Evolutionary conservation across 2,113 vertebrate species (phyloP), one percentile per base, ranked within the genome.

Genomic region (Forbesichthys papilliferus): DNA sequence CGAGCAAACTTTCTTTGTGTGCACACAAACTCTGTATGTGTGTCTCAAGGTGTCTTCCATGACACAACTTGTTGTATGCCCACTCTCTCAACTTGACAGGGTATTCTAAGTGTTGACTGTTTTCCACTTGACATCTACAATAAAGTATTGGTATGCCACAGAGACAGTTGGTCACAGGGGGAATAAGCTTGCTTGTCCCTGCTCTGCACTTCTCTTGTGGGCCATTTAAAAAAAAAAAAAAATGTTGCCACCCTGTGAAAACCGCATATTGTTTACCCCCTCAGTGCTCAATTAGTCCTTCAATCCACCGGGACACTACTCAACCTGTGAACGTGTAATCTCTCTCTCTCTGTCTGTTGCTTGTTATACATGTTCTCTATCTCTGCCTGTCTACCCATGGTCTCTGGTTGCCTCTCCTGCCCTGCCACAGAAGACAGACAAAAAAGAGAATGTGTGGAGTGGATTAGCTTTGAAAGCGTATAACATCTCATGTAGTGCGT

Each of bases 401-500:
- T 16, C n/a, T 56, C 16, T 55, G 5, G 1, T 65, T 20, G n/a
- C 57, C 69, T 13, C 13, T 69, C n/a, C 54, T 20, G 27, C 6
- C 10, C 42, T 63, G 56, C 58, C 11, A 27, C 51, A 16, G 49
- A 55, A 12, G 20, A 42, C 52, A 47, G 61, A 69, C 48, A 51
- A 57, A 75, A 74, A 56, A 47, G 66, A 16, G 48, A 61, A 74
- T 77, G 55, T 61, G 64, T 55, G 61, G 49, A 73, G 75, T 74
- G 73, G 73, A 79, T 81, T 71, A 82, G 71, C 71, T 77, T 72
- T 85, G 77, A 72, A 85, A 69, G 66, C 64, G 55, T 42, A 42
- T 34, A 27, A 66, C 1, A 20, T 77, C 73, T 64, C 75, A 69
- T 69, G 63, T 66, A 8, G 10, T 52, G 60, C 49, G 59, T 42